Evolutionary conservation across 2,888 invertebrate species (phyloP), one percentile per base, ranked within the genome.

Genomic region (Drosophila neotestacea): DNA sequence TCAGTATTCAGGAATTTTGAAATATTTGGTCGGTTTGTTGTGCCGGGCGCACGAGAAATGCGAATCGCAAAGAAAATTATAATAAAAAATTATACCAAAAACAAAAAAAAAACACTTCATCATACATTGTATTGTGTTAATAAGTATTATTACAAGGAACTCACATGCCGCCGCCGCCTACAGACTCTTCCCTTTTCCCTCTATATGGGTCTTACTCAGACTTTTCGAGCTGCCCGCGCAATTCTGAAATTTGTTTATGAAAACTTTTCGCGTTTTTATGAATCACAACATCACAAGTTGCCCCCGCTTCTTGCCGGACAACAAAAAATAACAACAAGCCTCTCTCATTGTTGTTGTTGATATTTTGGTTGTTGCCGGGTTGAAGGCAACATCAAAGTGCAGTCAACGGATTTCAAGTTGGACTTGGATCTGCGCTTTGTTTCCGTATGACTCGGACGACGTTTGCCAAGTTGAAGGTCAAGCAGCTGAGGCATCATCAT

Each of bases 331-430:
- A 22, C 22, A 22, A 39, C 58, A 39, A 48, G 36, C 39, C 44
- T 36, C 32, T 13, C 10, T 58, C 28, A 28, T n/a, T 59, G 48
- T 64, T 30, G 39, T 51, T 39, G 22, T 44, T 56, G 64, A 38
- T 61, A 36, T 42, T 50, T 32, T 39, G 28, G 47, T 59, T 39
- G 36, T 54, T 51, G 68, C 34, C 44, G 54, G 70, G 84, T 83
- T 83, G 81, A 88, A 83, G 89, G 87, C 81, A 69, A 82, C 79
- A 82, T 73, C 82, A 73, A 85, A 82, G 85, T 85, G 85, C 81
- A 79, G 65, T 59, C 81, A 46, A 41, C 71, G 60, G 46, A 56
- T 76, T 59, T 55, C 44, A 71, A 75, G 71, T 70, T 50, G 56
- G 62, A 70, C 81, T 84, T 70, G 56, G 44, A 79, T 51, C 54